These are phyloP conservation scores for Aromia moschata DNA, from an alignment of 2,888 invertebrate genomes.

Conservation along the genomic window DNA sequence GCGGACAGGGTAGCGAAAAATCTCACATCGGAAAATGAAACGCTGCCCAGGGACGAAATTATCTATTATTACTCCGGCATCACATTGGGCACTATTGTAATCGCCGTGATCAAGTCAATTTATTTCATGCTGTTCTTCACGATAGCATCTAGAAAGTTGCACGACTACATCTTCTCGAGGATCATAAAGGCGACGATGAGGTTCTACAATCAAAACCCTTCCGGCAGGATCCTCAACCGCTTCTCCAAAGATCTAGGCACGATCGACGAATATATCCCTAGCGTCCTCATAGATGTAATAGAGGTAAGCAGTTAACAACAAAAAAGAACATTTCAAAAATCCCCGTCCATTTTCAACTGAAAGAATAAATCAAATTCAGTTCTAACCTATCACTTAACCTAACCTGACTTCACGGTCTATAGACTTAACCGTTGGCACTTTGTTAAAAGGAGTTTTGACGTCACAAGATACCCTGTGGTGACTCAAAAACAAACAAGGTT, in stretches of 20 bases:
- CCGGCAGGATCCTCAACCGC: conserved; percentile 59
- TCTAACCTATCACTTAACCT: too few relatives aligned
- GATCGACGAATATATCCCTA: conserved; percentile 71
- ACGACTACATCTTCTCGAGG: conserved; percentile 54
- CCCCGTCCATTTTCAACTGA: too few relatives aligned
- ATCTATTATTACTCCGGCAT: conserved; percentile 65
- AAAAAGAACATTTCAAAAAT: too few relatives aligned
- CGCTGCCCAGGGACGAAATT: conserved; percentile 48
- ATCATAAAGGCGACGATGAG: conserved; percentile 58
- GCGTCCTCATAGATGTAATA: conserved; percentile 56
- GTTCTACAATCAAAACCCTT: conserved; percentile 60
- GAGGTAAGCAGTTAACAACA: too few relatives aligned
- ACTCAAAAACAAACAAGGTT: too few relatives aligned
- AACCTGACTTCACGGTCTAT: too few relatives aligned
- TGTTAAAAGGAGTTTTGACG: too few relatives aligned
- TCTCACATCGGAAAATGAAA: conserved; percentile 39
- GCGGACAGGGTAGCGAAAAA: conserved; percentile 39
- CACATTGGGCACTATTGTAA: conserved; percentile 61
- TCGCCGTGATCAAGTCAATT: conserved; percentile 54
- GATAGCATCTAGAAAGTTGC: conserved; percentile 57
- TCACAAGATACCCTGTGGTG: too few relatives aligned
- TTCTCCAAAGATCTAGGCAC: conserved; percentile 65
- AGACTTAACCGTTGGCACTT: too few relatives aligned
- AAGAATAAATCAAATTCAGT: too few relatives aligned
- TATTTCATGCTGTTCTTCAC: conserved; percentile 58